phyloP scores from a whole-genome alignment of 2,797 vertebrate species.

The Mus caroli region DNA sequence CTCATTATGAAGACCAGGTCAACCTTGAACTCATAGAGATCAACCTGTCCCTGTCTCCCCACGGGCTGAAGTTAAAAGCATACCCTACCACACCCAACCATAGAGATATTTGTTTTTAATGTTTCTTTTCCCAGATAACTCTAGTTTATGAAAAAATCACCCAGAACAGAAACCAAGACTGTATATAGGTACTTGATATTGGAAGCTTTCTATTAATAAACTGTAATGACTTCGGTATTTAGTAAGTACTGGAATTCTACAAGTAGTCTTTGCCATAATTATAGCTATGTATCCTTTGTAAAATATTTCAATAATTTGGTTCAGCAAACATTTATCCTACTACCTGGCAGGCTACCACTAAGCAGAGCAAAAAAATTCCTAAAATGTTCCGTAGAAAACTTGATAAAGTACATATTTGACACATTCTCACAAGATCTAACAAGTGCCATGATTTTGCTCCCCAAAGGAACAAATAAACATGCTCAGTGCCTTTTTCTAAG shows the following conservation, averaged over 20 bases:
- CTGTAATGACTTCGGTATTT: neutral
- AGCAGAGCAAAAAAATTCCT: conserved; percentile 19
- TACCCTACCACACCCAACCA: rapidly evolving
- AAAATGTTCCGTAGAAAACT: conserved; percentile 24
- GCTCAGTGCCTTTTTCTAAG: neutral
- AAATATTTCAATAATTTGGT: neutral
- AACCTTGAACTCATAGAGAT: neutral
- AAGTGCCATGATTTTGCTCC: neutral
- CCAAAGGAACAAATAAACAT: conserved; percentile 32
- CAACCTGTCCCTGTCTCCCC: neutral
- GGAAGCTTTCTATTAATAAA: conserved; percentile 12
- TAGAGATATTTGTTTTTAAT: neutral
- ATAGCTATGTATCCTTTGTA: neutral
- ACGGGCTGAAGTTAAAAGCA: neutral
- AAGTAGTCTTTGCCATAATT: neutral
- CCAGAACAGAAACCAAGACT: neutral
- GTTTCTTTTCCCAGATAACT: neutral
- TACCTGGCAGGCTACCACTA: neutral
- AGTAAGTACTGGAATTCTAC: neutral
- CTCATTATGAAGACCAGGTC: neutral
- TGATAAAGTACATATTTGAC: neutral
- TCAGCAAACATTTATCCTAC: conserved; percentile 7
- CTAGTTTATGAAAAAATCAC: neutral
- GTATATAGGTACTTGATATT: neutral
- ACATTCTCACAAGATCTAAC: neutral